Percentiles rank a stretch among this genome's conserved stretches.
phyloP scores from a whole-genome alignment of 2,888 invertebrate species.

The Scotopteryx bipunctaria region DNA sequence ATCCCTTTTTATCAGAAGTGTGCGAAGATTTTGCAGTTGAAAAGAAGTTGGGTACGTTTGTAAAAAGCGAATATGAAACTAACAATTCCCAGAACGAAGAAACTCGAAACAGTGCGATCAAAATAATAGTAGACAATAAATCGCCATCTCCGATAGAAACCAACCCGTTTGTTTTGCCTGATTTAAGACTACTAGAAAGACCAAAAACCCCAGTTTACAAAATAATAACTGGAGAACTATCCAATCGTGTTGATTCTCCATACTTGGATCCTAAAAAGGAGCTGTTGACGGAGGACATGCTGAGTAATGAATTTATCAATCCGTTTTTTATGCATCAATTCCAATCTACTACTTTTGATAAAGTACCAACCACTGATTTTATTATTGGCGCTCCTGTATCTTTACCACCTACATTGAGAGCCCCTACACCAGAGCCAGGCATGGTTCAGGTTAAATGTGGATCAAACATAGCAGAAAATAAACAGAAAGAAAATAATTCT shows the following conservation, averaged over 20 bases:
- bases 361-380: conserved; percentile 65
- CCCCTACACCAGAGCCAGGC: conserved; percentile 60
- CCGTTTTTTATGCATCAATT: conserved; percentile 66
- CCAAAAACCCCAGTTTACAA: conserved; percentile 74
- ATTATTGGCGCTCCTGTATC: conserved; percentile 81
- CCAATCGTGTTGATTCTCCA: conserved; percentile 54
- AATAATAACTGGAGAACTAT: conserved; percentile 62
- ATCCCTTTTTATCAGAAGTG: conserved; percentile 63
- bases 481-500: conserved; percentile 22
- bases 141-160: conserved; percentile 42
- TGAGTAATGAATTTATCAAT: conserved; percentile 65
- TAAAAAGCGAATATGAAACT: conserved; percentile 68
- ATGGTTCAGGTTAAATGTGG: conserved; percentile 49
- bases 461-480: conserved; percentile 37
- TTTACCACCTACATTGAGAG: conserved; percentile 64
- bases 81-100: conserved; percentile 71
- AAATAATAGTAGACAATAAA: conserved; percentile 55
- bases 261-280: conserved; percentile 52
- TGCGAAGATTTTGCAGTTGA: conserved; percentile 55
- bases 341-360: conserved; percentile 44
- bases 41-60: conserved; percentile 61
- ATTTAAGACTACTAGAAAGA: conserved; percentile 50
- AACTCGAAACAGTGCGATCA: conserved; percentile 52
- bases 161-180: conserved; percentile 59
- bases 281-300: conserved; percentile 47